Evolutionary conservation across 37 sponge, comb jelly and placozoan genomes (phyloP).

Genomic region (Ephydatia muelleri): DNA sequence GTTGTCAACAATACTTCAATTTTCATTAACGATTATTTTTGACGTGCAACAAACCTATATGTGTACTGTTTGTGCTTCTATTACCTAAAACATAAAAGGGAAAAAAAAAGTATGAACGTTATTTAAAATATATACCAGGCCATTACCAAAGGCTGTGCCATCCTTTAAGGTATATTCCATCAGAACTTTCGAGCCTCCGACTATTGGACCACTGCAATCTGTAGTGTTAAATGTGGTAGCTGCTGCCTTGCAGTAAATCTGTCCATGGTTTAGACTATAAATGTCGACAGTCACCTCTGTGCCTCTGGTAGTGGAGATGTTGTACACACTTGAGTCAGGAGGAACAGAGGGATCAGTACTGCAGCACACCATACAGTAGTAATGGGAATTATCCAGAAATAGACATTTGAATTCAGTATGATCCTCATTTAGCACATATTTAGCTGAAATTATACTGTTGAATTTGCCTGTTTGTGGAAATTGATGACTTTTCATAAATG

Average conservation of each 20-base stretch:
- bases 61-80: too few relatives aligned
- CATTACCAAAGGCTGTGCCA: neutral
- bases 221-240: neutral
- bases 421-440: neutral
- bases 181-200: neutral
- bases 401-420: neutral
- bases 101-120: too few relatives aligned
- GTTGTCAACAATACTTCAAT: too few relatives aligned
- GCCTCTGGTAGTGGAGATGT: neutral
- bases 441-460: neutral
- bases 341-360: neutral
- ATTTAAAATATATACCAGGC: too few relatives aligned
- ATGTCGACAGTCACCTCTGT: neutral
- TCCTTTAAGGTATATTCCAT: neutral
- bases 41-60: too few relatives aligned
- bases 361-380: neutral
- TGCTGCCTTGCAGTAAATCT: neutral
- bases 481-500: neutral
- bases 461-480: neutral
- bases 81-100: too few relatives aligned
- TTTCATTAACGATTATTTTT: too few relatives aligned
- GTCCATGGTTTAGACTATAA: neutral
- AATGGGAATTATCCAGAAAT: neutral
- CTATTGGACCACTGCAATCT: neutral
- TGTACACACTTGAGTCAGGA: neutral